Conservation (phyloP, 2,113 vertebrate species). For the Neodontobutis hainanensis region DNA sequence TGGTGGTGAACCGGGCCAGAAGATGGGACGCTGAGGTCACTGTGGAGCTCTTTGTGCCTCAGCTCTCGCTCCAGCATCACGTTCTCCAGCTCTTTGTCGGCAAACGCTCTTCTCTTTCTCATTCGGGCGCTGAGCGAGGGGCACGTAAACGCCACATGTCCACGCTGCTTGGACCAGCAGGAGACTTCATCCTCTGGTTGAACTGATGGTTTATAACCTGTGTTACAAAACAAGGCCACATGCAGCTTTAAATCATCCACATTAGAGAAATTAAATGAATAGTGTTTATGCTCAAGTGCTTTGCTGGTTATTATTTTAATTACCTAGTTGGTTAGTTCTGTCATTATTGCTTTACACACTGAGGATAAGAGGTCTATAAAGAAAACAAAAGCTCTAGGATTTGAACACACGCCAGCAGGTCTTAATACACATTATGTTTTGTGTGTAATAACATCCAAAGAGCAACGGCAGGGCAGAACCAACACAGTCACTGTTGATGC, state of each 20-base stretch:
- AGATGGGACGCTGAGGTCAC: conserved; percentile 47
- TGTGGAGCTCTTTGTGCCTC: conserved; percentile 69
- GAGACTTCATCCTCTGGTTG: conserved; percentile 45
- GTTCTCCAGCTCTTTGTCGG: conserved; percentile 79
- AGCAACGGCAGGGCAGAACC: neutral
- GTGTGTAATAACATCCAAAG: conserved; percentile 6
- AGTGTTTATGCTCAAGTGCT: conserved; percentile 27
- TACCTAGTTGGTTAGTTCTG: conserved; percentile 33
- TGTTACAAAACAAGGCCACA: conserved; percentile 1
- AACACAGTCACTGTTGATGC: neutral
- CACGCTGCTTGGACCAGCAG: conserved; percentile 57
- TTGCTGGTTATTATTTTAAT: conserved; percentile 50
- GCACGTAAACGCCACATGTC: conserved; percentile 37
- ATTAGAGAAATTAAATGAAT: conserved; percentile 29
- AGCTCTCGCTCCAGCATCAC: conserved; percentile 77
- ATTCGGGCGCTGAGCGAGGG: conserved; percentile 73
- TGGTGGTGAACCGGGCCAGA: conserved; percentile 46
- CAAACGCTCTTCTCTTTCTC: conserved; percentile 78
- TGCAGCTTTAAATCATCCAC: conserved; percentile 3
- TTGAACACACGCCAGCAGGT: conserved; percentile 34
- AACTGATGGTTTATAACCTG: conserved; percentile 58
- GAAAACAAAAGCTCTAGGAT: conserved; percentile 23
- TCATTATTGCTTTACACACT: conserved; percentile 33
- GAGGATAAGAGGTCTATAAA: conserved; percentile 28
- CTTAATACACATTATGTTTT: conserved; percentile 41